phyloP scores from a whole-genome alignment of 2,113 vertebrate genomes.

The Nycticryphes semicollaris region DNA sequence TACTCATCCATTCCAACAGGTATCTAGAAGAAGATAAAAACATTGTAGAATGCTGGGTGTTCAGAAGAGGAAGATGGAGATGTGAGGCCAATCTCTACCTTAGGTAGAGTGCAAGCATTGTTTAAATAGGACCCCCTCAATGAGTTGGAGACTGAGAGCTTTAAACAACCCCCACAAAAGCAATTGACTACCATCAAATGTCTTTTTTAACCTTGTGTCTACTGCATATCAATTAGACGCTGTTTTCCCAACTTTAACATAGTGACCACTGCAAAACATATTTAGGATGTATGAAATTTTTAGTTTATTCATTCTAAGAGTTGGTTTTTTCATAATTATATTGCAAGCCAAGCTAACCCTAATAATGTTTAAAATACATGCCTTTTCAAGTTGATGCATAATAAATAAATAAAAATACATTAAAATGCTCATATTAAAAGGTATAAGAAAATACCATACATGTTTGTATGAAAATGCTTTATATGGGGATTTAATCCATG shows the following conservation, averaged over 20 bases:
- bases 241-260: background rate
- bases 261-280: background rate
- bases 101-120: background rate
- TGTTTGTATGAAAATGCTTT: background rate
- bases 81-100: background rate
- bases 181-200: background rate
- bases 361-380: background rate
- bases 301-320: background rate
- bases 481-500: background rate
- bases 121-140: background rate
- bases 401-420: background rate
- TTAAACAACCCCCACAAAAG: background rate
- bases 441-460: background rate
- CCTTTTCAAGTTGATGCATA: background rate
- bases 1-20: background rate
- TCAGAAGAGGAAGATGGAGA: background rate
- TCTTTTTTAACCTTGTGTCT: background rate
- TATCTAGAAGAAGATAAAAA: background rate
- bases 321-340: background rate
- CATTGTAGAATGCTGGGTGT: background rate
- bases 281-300: background rate
- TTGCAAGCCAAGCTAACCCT: background rate
- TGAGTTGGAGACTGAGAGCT: background rate
- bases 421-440: background rate
- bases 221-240: background rate